Conservation (phyloP, 2,888 invertebrate species). For the Enoplolaimus lenunculus region DNA sequence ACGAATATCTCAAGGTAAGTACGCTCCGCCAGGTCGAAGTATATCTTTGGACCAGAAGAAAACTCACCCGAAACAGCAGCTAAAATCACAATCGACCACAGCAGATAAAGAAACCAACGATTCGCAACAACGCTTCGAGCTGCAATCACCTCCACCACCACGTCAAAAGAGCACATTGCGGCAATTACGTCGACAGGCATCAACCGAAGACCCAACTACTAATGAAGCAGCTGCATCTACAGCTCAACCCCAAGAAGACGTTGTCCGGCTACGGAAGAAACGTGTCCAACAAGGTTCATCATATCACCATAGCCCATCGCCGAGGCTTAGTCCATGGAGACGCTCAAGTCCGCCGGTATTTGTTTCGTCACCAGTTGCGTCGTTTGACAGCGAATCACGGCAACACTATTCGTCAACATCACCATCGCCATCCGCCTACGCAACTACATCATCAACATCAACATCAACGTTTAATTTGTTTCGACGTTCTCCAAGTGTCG, state of each 20-base stretch:
- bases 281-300: not conserved
- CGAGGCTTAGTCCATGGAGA: not conserved
- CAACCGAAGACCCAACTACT: not conserved
- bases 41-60: constrained; percentile 2
- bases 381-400: too few species aligned
- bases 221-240: not conserved
- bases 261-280: not conserved
- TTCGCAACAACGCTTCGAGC: not conserved
- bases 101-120: not conserved
- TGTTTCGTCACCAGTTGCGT: not conserved
- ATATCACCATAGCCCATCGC: not conserved
- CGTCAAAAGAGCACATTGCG: too few species aligned
- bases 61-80: not conserved
- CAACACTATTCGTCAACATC: not conserved
- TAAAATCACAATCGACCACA: not conserved
- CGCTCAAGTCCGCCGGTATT: not conserved
- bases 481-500: not conserved
- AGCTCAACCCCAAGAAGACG: not conserved
- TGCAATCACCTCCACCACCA: not conserved
- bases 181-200: not conserved
- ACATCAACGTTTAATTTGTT: not conserved
- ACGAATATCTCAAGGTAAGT: constrained; percentile 21
- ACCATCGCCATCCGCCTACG: not conserved
- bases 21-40: constrained; percentile 9
- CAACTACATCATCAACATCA: not conserved